Base-by-base conservation (phyloP, 1,140 invertebrate species). In the Saxidomus purpurata region DNA sequence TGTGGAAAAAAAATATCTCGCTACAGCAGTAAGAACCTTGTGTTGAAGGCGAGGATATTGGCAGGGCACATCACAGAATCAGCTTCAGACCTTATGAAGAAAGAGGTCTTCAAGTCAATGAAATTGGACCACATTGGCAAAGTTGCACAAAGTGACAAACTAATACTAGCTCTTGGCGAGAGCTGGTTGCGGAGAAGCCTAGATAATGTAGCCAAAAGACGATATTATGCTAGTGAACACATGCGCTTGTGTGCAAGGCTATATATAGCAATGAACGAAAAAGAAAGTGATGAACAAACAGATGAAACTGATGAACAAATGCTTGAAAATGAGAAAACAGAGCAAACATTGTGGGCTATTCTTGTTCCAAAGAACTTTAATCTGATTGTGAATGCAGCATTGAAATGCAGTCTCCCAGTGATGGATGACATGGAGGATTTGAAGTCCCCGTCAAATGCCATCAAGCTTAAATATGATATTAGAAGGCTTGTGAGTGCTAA, bases 341-440 rank as follows among this genome's bases (percentile, higher is more conserved):
- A n/a, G n/a, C n/a, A n/a, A n/a, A n/a, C 74, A 36, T 25, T 77
- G 74, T 77, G 74, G 74, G 74, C 19, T 40, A 25, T 77, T 40
- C 36, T 77, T 25, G 36, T 77, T 15, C 74, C 74, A 36, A 25
- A 19, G 34, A 34, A 77, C 15, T 77, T 77, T 77, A 34, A 77
- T 77, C 13, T 25, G 19, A 25, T 77, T 77, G 74, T 77, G n/a
- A n/a, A n/a, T n/a, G n/a, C n/a, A n/a, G n/a, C n/a, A n/a, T n/a
- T n/a, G n/a, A n/a, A n/a, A n/a, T n/a, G n/a, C n/a, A n/a, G n/a
- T n/a, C n/a, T n/a, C n/a, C n/a, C n/a, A n/a, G n/a, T n/a, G n/a
- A n/a, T n/a, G n/a, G n/a, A n/a, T n/a, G n/a, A n/a, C n/a, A n/a
- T n/a, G n/a, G n/a, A n/a, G n/a, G n/a, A n/a, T n/a, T n/a, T n/a